phyloP scores from a whole-genome alignment of 2,888 invertebrate species.

The Iselma pallidipennis region DNA sequence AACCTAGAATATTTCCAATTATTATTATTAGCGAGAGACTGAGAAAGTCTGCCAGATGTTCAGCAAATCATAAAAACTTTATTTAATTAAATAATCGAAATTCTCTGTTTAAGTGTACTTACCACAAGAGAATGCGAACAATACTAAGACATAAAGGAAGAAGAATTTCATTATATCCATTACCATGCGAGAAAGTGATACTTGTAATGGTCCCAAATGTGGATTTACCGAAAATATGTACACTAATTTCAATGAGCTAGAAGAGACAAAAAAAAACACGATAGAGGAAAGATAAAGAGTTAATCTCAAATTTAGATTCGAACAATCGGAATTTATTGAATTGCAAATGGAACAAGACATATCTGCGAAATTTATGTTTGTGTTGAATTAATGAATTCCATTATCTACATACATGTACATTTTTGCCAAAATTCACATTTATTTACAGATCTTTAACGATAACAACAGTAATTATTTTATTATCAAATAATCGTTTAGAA shows the following conservation, averaged over 20 bases:
- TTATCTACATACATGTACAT: too few relatives aligned
- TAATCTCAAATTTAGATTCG: too few relatives aligned
- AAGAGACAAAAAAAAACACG: conserved; percentile 46
- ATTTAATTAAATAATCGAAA: neutral
- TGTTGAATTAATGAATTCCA: too few relatives aligned
- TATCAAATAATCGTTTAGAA: too few relatives aligned
- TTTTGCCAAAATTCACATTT: too few relatives aligned
- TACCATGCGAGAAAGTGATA: conserved; percentile 92
- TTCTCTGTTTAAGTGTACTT: conserved; percentile 53
- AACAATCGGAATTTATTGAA: too few relatives aligned
- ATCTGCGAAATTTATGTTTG: too few relatives aligned
- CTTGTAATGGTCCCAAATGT: conserved; percentile 94
- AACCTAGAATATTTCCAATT: conserved; percentile 57
- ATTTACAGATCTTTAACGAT: too few relatives aligned
- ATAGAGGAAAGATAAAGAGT: too few relatives aligned
- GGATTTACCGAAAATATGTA: conserved; percentile 98
- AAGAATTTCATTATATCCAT: conserved; percentile 97
- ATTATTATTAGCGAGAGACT: neutral
- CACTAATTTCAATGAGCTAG: conserved; percentile 91
- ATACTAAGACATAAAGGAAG: conserved; percentile 86
- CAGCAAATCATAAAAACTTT: too few relatives aligned
- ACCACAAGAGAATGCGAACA: conserved; percentile 97
- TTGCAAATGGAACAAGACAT: too few relatives aligned
- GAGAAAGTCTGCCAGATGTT: neutral
- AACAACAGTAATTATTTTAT: too few relatives aligned